Conservation (phyloP, 2,888 invertebrate species). For the Platycheirus rosarum region DNA sequence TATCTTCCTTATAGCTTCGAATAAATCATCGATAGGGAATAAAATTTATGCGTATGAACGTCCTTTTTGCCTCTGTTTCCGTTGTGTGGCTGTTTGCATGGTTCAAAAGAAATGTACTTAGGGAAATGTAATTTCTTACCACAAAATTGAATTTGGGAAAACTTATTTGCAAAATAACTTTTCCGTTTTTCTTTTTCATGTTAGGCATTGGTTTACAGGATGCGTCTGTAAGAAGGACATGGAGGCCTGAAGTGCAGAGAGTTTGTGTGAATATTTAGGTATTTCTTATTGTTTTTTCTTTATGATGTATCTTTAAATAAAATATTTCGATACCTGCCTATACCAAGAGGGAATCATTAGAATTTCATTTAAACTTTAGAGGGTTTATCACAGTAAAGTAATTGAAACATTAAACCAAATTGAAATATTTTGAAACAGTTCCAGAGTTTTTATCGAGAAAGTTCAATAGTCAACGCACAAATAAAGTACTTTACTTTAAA, state of each 20-base stretch:
- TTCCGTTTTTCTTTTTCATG: constrained; percentile 31
- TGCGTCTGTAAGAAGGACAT: background rate
- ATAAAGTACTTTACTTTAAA: too few species aligned
- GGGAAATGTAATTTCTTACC: constrained; percentile 63
- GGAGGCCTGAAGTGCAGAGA: background rate
- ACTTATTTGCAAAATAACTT: constrained; percentile 50
- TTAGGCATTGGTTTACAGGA: background rate
- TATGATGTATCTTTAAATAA: background rate
- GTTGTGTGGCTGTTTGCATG: constrained; percentile 26
- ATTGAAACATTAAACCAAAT: too few species aligned
- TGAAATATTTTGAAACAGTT: too few species aligned
- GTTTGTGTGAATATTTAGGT: constrained; percentile 25
- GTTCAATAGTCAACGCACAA: too few species aligned
- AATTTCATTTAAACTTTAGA: too few species aligned
- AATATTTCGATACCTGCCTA: background rate
- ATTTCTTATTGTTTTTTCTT: constrained; percentile 25
- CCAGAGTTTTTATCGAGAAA: too few species aligned
- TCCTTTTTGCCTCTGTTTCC: background rate
- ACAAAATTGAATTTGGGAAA: constrained; percentile 63
- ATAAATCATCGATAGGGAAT: constrained; percentile 67
- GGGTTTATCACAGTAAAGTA: too few species aligned
- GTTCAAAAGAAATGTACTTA: constrained; percentile 49
- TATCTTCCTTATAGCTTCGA: constrained; percentile 27
- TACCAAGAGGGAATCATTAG: background rate
- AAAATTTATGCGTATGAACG: constrained; percentile 62